Evolutionary conservation across 2,113 vertebrate species (phyloP).

Genomic region (Hassar affinis): DNA sequence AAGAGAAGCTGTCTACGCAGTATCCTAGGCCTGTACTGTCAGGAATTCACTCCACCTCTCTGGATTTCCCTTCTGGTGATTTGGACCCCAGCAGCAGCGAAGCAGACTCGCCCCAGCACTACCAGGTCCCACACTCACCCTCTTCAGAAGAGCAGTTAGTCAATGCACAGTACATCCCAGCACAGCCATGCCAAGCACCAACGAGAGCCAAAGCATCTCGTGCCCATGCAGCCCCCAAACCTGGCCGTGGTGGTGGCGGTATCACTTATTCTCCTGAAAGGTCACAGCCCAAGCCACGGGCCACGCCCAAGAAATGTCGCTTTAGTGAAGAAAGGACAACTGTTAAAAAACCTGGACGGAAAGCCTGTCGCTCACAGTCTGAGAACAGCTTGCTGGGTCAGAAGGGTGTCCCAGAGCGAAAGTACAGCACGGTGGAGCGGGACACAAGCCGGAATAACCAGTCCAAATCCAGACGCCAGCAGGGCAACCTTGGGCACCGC

Average conservation of each 20-base stretch:
- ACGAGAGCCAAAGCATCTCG: constrained; percentile 60
- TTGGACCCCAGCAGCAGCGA: constrained; percentile 65
- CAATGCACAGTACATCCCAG: constrained; percentile 81
- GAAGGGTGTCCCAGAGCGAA: constrained; percentile 64
- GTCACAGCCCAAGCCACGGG: constrained; percentile 53
- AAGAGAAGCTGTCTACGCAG: constrained; percentile 34
- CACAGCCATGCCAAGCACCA: constrained; percentile 65
- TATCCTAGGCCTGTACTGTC: constrained; percentile 20
- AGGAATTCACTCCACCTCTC: constrained; percentile 42
- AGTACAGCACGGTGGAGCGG: constrained; percentile 74
- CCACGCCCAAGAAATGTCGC: constrained; percentile 72
- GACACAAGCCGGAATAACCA: constrained; percentile 66
- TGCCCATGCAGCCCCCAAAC: constrained; percentile 53
- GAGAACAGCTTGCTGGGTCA: constrained; percentile 80
- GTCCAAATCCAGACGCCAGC: constrained; percentile 63
- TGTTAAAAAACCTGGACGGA: constrained; percentile 68
- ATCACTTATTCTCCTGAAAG: constrained; percentile 63
- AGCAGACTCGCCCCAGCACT: constrained; percentile 60
- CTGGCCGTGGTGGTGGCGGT: constrained; percentile 34
- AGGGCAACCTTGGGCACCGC: constrained; percentile 62
- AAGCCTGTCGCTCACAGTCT: constrained; percentile 79
- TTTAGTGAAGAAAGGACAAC: constrained; percentile 66
- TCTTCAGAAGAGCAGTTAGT: constrained; percentile 71
- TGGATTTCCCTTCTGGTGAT: constrained; percentile 57
- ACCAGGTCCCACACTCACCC: constrained; percentile 41